Base-by-base conservation (phyloP, 2,888 invertebrate genomes). In the Diogma glabrata region DNA sequence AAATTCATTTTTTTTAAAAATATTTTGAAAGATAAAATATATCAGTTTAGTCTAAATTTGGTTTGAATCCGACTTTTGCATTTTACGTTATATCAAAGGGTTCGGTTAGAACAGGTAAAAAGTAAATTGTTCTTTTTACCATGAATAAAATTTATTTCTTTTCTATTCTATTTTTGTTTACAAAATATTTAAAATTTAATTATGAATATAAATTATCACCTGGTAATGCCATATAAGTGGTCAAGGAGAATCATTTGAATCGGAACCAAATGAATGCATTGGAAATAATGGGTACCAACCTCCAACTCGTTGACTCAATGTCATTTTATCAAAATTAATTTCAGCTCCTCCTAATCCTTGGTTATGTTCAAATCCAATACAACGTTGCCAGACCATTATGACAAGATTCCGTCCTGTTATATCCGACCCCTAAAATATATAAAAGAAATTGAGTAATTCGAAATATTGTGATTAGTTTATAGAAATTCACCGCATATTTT, bases 211-310 rank as follows among this genome's bases (percentile, higher is more conserved):
- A 55, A 55, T 54, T 51, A 53, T 55, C 55, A 55, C 54, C 55
- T 55, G 55, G 45, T 51, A 3, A 36, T 36, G 4, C 16, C 8
- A 14, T 12, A 36, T 8, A 48, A 64, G 67, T 65, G 68, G 70
- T 70, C 70, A 70, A 66, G 70, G 70, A 64, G 70, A 70, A 61
- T 69, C 67, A 58, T 69, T 69, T 43, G 70, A 67, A 53, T 70
- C 84, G 20, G 81, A 79, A 50, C 83, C 86, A 56, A 88, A 78
- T 50, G 86, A 84, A 61, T 86, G 84, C 67, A 89, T 87, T 28
- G 90, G 88, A 71, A 90, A 91, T 57, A 94, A 76, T 55, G 89
- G 87, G 74, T 92, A 94, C 93, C 93, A 93, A 57, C 89, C 88
- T 61, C 83, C 81, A 43, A 87, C 86, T 60, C 87, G 78, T 65